Evolutionary conservation across 2,888 invertebrate genomes (phyloP).

Genomic region (Caenorhabditis sp.): DNA sequence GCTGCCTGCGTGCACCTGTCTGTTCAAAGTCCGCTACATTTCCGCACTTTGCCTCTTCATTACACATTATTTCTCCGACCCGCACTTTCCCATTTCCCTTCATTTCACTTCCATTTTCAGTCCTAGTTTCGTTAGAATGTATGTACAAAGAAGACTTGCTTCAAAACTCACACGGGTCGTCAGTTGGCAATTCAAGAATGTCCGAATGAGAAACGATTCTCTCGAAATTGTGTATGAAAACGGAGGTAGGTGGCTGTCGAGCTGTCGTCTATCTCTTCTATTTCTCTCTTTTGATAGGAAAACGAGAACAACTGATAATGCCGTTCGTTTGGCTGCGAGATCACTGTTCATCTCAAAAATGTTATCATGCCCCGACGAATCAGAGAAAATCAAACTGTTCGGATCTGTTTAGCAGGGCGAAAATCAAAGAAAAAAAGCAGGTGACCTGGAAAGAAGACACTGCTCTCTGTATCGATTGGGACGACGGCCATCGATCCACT

Average conservation of each 20-base stretch:
- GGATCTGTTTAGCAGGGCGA: conserved; percentile 63
- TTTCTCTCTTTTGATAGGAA: conserved; percentile 8
- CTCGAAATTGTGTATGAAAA: conserved; percentile 30
- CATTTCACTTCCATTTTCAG: neutral
- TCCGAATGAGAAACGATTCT: conserved; percentile 43
- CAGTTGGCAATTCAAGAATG: conserved; percentile 39
- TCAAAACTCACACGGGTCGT: conserved; percentile 33
- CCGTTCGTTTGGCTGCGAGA: conserved; percentile 81
- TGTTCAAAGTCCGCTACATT: conserved; percentile 16
- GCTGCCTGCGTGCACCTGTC: conserved; percentile 15
- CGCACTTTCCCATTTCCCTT: neutral
- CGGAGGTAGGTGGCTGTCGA: conserved; percentile 12
- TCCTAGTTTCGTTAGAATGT: conserved; percentile 1
- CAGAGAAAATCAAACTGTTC: conserved; percentile 75
- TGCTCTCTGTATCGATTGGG: conserved; percentile 36
- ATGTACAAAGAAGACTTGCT: conserved; percentile 31
- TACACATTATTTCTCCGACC: neutral
- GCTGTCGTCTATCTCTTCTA: too few relatives aligned
- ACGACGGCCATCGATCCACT: conserved; percentile 46
- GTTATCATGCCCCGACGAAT: conserved; percentile 76
- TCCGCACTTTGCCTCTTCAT: conserved; percentile 13
- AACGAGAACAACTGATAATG: conserved; percentile 60
- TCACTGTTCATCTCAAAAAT: conserved; percentile 72
- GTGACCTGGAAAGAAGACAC: conserved; percentile 11
- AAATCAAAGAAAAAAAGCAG: conserved; percentile 19